Evolutionary conservation across 2,113 vertebrate species (phyloP).

Genomic region (Xenopus tropicalis): DNA sequence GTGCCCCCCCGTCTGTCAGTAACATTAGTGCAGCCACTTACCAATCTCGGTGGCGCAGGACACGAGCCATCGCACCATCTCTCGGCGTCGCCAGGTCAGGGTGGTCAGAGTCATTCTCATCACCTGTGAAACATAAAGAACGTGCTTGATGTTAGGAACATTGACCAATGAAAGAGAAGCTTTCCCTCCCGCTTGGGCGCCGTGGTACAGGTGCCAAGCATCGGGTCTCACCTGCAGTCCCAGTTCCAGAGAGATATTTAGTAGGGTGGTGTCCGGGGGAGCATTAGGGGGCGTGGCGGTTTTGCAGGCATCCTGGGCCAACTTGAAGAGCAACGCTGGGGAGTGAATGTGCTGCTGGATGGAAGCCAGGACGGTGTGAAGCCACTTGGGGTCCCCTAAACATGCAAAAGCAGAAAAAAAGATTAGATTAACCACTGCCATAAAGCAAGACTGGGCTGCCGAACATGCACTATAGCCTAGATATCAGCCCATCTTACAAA

Average conservation of each 20-base stretch:
- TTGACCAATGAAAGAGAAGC: no score
- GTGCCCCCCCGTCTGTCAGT: neutral
- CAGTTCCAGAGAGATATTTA: slow-evolving; percentile 58
- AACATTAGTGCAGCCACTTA: slow-evolving; percentile 47
- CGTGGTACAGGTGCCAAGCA: no score
- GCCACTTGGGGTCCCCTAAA: slow-evolving; percentile 59
- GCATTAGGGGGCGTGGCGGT: slow-evolving; percentile 50
- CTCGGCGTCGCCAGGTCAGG: slow-evolving; percentile 59
- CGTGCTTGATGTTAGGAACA: no score
- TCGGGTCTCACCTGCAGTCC: slow-evolving; percentile 53
- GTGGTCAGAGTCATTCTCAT: slow-evolving; percentile 62
- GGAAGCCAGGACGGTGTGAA: slow-evolving; percentile 54
- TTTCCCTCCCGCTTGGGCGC: no score
- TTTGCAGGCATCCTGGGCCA: slow-evolving; percentile 61
- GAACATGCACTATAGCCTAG: no score
- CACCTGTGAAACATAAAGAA: slow-evolving; percentile 53
- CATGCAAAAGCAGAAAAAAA: neutral
- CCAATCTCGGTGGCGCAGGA: slow-evolving; percentile 62
- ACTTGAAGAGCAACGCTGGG: slow-evolving; percentile 56
- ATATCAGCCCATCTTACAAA: no score
- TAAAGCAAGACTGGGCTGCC: no score
- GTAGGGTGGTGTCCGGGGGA: slow-evolving; percentile 49
- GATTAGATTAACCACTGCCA: no score
- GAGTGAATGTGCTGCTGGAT: slow-evolving; percentile 61
- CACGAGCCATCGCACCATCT: slow-evolving; percentile 65